Evolutionary conservation across 2,888 invertebrate species (phyloP).

Genomic region (Limulus polyphemus): DNA sequence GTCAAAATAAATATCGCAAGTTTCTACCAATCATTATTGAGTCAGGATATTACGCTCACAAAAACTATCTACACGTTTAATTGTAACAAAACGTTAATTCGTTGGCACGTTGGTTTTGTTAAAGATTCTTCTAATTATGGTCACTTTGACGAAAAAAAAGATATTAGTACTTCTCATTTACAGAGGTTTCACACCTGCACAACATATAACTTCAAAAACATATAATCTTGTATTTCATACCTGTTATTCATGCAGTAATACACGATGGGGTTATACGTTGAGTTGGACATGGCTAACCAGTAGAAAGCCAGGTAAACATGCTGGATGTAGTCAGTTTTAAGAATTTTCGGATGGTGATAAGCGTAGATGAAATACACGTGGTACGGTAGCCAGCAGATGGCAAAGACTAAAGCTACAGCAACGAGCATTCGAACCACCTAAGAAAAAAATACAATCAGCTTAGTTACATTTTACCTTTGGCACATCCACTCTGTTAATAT

Average conservation of each 20-base stretch:
- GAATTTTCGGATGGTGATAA: conserved; percentile 63
- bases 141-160: too few relatives aligned
- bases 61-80: too few relatives aligned
- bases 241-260: conserved; percentile 91
- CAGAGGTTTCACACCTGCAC: too few relatives aligned
- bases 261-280: conserved; percentile 82
- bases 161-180: too few relatives aligned
- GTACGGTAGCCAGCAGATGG: conserved; percentile 89
- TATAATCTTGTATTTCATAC: conserved; percentile 42
- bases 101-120: too few relatives aligned
- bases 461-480: background rate
- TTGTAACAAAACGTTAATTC: too few relatives aligned
- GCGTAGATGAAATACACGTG: conserved; percentile 84
- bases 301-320: conserved; percentile 57
- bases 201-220: too few relatives aligned
- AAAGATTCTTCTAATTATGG: too few relatives aligned
- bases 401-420: conserved; percentile 85
- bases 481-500: too few relatives aligned
- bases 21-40: too few relatives aligned
- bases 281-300: conserved; percentile 79
- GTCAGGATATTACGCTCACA: too few relatives aligned
- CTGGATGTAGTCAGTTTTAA: conserved; percentile 48
- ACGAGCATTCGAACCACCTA: conserved; percentile 73
- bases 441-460: background rate
- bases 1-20: too few relatives aligned